A percentile compares a stretch with the other conserved stretches of the same genome.
Evolutionary conservation across 2,888 invertebrate species (phyloP).

Genomic region (Philonicus albiceps): DNA sequence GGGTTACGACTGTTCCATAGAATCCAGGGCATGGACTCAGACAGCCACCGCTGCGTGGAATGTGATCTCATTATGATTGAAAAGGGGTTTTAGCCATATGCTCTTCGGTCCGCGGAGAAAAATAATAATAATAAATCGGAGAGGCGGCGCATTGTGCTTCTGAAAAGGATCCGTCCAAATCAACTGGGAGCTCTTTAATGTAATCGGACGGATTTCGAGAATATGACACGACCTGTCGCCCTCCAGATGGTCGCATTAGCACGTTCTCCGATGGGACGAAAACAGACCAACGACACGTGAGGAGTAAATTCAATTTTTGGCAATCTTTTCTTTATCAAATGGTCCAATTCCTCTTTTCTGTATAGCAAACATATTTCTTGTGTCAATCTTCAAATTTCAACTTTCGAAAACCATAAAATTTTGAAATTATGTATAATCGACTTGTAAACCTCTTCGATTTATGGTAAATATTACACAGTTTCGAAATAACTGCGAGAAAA

Average conservation of each 20-base stretch:
- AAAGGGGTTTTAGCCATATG: constrained; percentile 28
- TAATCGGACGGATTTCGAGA: constrained; percentile 6
- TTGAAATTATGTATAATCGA: no score
- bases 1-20: not conserved
- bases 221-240: constrained; percentile 18
- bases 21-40: not conserved
- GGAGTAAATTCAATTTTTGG: not conserved
- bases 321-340: no score
- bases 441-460: no score
- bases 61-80: constrained; percentile 40
- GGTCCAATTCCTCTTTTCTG: no score
- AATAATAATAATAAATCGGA: constrained; percentile 17
- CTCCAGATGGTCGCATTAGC: not conserved
- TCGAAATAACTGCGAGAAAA: no score
- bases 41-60: not conserved
- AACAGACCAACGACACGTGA: not conserved
- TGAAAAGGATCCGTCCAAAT: constrained; percentile 6
- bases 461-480: no score
- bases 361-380: no score
- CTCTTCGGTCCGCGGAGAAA: not conserved
- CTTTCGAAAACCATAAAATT: no score
- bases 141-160: not conserved
- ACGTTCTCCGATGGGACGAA: not conserved
- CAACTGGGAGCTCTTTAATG: not conserved
- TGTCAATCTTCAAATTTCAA: no score